These are phyloP conservation scores for Apostichopus parvimensis DNA, from an alignment of 35 echinoderm and acorn worm species.

Conservation along the genomic window DNA sequence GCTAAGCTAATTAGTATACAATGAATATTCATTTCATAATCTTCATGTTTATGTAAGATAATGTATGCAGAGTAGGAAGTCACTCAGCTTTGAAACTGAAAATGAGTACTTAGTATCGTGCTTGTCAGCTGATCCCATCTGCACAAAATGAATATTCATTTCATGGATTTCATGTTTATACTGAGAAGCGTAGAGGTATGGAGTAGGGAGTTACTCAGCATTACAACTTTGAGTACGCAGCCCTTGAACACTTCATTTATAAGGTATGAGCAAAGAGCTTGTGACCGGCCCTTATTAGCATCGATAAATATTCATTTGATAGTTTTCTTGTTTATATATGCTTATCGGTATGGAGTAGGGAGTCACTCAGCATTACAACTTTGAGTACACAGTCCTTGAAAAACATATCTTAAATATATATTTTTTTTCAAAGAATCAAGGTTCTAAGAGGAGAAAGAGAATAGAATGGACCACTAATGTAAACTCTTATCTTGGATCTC, in stretches of 20 bases:
- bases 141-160: too few relatives aligned
- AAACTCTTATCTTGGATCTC: too few relatives aligned
- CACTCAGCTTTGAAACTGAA: too few relatives aligned
- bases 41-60: background rate
- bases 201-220: background rate
- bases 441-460: too few relatives aligned
- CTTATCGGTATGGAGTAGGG: background rate
- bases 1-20: background rate
- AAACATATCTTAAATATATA: background rate
- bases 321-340: background rate
- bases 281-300: background rate
- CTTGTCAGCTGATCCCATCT: too few relatives aligned
- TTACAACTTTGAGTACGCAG: background rate
- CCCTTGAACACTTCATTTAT: background rate
- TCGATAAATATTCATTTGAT: background rate
- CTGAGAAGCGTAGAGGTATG: too few relatives aligned
- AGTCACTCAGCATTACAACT: too few relatives aligned
- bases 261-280: too few relatives aligned
- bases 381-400: background rate
- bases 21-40: background rate
- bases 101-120: too few relatives aligned
- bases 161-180: too few relatives aligned
- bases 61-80: background rate
- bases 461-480: too few relatives aligned
- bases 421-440: too few relatives aligned